Percentiles rank a stretch among this genome's conserved stretches.
Evolutionary conservation across 2,888 invertebrate species (phyloP).

Genomic region (Phytoseiulus persimilis): DNA sequence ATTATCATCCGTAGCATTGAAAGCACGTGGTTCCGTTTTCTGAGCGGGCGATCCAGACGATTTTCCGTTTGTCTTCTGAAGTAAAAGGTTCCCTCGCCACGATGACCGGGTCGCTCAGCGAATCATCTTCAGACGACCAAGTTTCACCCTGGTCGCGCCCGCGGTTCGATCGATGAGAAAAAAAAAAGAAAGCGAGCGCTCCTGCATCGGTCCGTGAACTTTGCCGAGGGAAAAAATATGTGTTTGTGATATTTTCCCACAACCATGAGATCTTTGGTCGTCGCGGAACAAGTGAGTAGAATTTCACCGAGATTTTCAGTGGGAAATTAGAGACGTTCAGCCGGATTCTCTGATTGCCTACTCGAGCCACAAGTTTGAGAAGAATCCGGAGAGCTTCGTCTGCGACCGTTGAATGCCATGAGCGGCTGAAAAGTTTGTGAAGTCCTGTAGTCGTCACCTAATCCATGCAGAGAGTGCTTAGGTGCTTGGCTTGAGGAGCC

Average conservation of each 20-base stretch:
- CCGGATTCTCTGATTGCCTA: too few relatives aligned
- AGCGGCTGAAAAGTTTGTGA: too few relatives aligned
- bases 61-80: background rate
- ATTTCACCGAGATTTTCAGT: background rate
- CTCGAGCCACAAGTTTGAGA: too few relatives aligned
- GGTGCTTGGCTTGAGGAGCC: too few relatives aligned
- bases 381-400: too few relatives aligned
- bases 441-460: too few relatives aligned
- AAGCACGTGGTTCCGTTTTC: background rate
- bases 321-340: background rate
- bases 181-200: background rate
- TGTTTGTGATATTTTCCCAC: background rate
- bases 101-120: background rate
- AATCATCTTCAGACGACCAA: constrained; percentile 5
- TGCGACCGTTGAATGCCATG: too few relatives aligned
- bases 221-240: background rate
- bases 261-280: background rate
- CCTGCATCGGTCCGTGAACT: background rate
- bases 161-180: background rate
- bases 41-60: background rate
- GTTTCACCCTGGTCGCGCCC: background rate
- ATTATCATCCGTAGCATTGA: background rate
- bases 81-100: background rate
- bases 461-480: too few relatives aligned
- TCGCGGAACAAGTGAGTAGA: background rate